Evolutionary conservation across 2,113 vertebrate genomes (phyloP).

Genomic region (Poeciliopsis retropinna): DNA sequence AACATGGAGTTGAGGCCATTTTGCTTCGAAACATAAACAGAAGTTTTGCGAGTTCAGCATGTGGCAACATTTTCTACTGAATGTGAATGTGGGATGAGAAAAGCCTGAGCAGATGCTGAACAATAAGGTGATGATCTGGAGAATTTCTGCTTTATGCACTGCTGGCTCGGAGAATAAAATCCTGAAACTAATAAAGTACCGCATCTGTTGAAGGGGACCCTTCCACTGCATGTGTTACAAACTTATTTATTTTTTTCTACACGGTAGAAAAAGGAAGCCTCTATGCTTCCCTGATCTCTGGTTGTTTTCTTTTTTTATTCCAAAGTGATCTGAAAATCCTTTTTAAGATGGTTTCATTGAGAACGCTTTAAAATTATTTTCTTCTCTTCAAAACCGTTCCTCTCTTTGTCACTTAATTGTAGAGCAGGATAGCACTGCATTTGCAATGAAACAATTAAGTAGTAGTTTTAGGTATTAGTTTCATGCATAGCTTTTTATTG

Average conservation of each 20-base stretch:
- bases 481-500: not conserved
- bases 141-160: constrained; percentile 22
- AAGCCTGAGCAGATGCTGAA: constrained; percentile 28
- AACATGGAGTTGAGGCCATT: constrained; percentile 46
- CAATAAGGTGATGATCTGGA: constrained; percentile 27
- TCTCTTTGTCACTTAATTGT: not conserved
- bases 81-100: constrained; percentile 19
- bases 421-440: not conserved
- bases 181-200: not conserved
- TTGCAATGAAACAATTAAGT: not conserved
- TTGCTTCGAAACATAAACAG: constrained; percentile 35
- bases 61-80: constrained; percentile 33
- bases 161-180: constrained; percentile 9
- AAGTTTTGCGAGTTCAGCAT: constrained; percentile 39
- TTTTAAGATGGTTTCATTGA: constrained; percentile 12
- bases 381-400: constrained; percentile 8
- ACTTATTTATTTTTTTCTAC: constrained; percentile 2
- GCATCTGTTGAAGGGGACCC: not conserved
- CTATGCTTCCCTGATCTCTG: constrained; percentile 3
- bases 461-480: not conserved
- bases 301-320: not conserved
- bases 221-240: not conserved
- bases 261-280: not conserved
- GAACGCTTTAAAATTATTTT: constrained; percentile 21
- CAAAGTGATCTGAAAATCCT: constrained; percentile 45